Evolutionary conservation across 2,888 invertebrate species (phyloP), one percentile per base, ranked within the genome.

Genomic region (Euzetes globulus): DNA sequence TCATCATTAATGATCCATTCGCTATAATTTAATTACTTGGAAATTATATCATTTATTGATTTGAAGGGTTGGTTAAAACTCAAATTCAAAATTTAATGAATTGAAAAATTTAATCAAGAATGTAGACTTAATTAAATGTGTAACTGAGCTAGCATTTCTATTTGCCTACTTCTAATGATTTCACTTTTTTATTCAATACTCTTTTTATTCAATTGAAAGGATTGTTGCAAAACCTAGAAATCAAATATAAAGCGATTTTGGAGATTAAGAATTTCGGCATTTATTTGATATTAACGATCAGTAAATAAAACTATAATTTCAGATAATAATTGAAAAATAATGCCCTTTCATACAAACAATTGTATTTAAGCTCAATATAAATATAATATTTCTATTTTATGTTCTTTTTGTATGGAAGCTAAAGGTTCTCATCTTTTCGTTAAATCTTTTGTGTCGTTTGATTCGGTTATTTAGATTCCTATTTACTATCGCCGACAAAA

Each of bases 301-400:
- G 50, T 50, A 50, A 50, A 50, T 50, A 50, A 41, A 13, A 41
- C 41, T 50, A 50, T n/a, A 50, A 50, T 50, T n/a, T 50, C 5
- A 50, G 50, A 19, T 55, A 55, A 55, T 55, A 55, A 55, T 55
- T 55, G 55, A 58, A 27, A 58, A 55, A 22, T 58, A 58, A 17
- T 58, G 13, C 27, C 13, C 27, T 58, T 22, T 13, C 55, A 25
- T 3, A 58, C 58, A 58, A 58, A 58, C 13, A 27, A 11, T 58
- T 58, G 27, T 15, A 27, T 27, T 15, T 29, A 58, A 58, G 13
- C 27, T 58, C 27, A 15, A 15, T 3, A 29, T 17, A 58, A 58
- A 58, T 58, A 29, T 25, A 55, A 9, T 55, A 29, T 29, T 58
- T 29, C 29, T 27, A 1, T 58, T 27, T 19, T 19, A 19, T 50